A percentile compares a stretch with the other conserved stretches of the same genome.
Conservation (phyloP, 2,797 vertebrate genomes). For the Hapalemur alaotrensis region DNA sequence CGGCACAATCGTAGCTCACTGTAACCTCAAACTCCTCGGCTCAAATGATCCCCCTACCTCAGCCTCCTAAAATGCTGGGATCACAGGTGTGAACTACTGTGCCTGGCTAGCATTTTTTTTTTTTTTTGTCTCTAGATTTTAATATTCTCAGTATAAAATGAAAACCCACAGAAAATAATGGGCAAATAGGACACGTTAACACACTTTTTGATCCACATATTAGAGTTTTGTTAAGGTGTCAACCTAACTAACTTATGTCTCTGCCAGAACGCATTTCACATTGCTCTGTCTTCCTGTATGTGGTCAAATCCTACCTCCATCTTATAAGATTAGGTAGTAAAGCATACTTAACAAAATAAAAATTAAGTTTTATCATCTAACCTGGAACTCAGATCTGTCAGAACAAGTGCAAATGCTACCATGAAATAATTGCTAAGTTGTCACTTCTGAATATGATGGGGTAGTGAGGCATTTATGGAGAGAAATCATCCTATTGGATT, state of each 20-base stretch:
- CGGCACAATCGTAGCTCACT: too few relatives aligned
- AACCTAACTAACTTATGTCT: background rate
- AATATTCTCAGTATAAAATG: background rate
- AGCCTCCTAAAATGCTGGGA: too few relatives aligned
- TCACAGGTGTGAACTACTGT: too few relatives aligned
- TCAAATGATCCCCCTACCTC: too few relatives aligned
- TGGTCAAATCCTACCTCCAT: background rate
- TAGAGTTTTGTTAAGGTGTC: background rate
- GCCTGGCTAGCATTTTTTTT: background rate
- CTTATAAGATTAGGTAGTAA: background rate
- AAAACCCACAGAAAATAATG: background rate
- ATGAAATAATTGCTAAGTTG: background rate
- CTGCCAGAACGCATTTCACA: background rate
- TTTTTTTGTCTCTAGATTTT: background rate
- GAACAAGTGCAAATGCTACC: background rate
- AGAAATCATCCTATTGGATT: background rate
- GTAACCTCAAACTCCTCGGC: too few relatives aligned
- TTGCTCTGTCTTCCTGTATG: background rate
- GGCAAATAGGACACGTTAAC: background rate
- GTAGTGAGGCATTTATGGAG: background rate
- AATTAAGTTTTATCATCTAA: background rate
- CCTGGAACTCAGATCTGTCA: background rate
- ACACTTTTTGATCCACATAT: background rate
- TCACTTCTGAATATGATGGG: background rate
- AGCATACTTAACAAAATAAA: background rate